A percentile compares a stretch with the other conserved stretches of the same genome.
These are phyloP conservation scores for Cryptocephalus moraei DNA, from an alignment of 2,888 invertebrate genomes.

Conservation along the genomic window DNA sequence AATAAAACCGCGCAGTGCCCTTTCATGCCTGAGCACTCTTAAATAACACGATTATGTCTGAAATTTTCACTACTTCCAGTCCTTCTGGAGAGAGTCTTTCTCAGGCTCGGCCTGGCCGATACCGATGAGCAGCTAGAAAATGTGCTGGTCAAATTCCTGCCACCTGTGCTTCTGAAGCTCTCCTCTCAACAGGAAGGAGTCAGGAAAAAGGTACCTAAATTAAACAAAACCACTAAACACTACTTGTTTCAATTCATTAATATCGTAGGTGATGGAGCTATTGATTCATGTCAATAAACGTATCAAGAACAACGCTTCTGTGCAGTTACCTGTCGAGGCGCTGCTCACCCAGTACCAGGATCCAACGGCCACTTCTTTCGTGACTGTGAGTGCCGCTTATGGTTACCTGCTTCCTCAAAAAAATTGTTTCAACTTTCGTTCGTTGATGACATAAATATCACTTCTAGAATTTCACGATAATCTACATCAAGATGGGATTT, in stretches of 20 bases:
- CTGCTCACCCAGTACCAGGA: constrained; percentile 72
- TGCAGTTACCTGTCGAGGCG: constrained; percentile 79
- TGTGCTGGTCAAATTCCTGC: constrained; percentile 70
- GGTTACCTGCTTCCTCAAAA: not conserved
- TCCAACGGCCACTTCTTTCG: constrained; percentile 65
- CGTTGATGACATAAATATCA: no score
- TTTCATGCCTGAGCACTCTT: no score
- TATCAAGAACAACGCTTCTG: constrained; percentile 70
- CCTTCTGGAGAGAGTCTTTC: constrained; percentile 78
- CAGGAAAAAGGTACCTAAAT: constrained; percentile 37
- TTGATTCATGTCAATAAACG: constrained; percentile 86
- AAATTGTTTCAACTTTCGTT: not conserved
- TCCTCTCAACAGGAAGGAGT: constrained; percentile 81
- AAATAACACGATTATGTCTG: no score
- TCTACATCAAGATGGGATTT: constrained; percentile 88
- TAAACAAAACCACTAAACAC: not conserved
- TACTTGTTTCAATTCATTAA: not conserved
- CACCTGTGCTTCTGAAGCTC: constrained; percentile 83
- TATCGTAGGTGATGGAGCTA: constrained; percentile 76
- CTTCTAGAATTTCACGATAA: constrained; percentile 82
- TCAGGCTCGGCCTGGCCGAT: constrained; percentile 80
- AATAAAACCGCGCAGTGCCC: no score
- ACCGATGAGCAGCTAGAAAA: constrained; percentile 81
- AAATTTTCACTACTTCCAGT: constrained; percentile 43
- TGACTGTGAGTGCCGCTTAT: constrained; percentile 55